Evolutionary conservation across 2,113 vertebrate genomes (phyloP), one percentile per base, ranked within the genome.

Genomic region (Megalops atlanticus): DNA sequence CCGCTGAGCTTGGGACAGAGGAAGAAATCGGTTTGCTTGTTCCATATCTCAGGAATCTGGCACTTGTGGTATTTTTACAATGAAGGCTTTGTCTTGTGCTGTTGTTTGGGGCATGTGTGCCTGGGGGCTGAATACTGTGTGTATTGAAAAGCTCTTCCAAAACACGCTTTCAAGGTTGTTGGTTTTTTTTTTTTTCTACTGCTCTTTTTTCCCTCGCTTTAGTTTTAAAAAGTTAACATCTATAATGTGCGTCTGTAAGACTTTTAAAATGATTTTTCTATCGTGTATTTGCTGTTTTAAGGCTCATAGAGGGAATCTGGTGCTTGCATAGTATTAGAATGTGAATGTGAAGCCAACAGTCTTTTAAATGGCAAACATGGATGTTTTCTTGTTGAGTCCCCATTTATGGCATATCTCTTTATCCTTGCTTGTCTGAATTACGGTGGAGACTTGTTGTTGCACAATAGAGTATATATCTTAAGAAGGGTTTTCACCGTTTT

Each of bases 21-120:
- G 74, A 79, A 83, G 79, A 79, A 49, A 68, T 79, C 43, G 69
- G 77, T 80, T 86, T 54, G 80, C 87, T 90, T 86, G 88, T 90
- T 91, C 88, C 82, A 87, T 89, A 92, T 92, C 92, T 93, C 92
- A 93, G 93, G 92, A 93, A 90, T 81, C 87, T 88, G 84, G 88
- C 88, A 88, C 90, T 91, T 88, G 87, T 43, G 89, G 87, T 87
- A 87, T 87, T 83, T 82, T 80, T 87, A 77, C 83, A 54, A 78
- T 43, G 84, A 90, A 86, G 87, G 89, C 86, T 86, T 88, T 85
- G 78, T 84, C 86, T 83, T 74, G 87, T 86, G 87, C 84, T 87
- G 76, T 86, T 76, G 79, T 82, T 79, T 76, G 76, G 77, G 45
- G 74, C 77, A 49, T 74, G 75, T 73, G 54, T 33, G 77, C 71